Conservation (phyloP, 2,888 invertebrate genomes). For the Napeogenes sylphis region DNA sequence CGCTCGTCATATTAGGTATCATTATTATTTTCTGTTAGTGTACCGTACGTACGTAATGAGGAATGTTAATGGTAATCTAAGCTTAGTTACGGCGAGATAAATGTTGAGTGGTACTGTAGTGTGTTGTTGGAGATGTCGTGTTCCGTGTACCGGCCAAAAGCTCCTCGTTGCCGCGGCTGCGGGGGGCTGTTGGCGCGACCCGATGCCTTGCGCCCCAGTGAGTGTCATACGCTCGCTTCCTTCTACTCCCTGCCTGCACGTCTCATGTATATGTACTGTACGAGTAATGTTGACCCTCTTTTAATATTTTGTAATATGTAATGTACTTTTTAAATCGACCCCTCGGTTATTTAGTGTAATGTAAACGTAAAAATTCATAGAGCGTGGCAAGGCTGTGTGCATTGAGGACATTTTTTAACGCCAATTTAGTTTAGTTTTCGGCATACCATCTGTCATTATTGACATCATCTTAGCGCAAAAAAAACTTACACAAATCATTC, state of each 20-base stretch:
- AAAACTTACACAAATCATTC: conserved; percentile 67
- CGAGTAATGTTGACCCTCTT: conserved; percentile 71
- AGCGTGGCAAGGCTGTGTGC: conserved; percentile 86
- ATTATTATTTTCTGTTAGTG: conserved; percentile 76
- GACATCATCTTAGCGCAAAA: conserved; percentile 62
- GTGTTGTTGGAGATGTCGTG: conserved; percentile 70
- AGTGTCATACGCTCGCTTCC: conserved; percentile 51
- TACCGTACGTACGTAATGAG: conserved; percentile 64
- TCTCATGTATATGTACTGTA: conserved; percentile 65
- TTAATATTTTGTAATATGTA: conserved; percentile 72
- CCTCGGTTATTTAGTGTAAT: conserved; percentile 76
- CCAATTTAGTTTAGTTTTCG: conserved; percentile 73
- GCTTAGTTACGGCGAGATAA: conserved; percentile 73
- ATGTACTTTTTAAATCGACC: conserved; percentile 70
- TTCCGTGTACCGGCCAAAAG: conserved; percentile 59
- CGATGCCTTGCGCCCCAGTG: conserved; percentile 42
- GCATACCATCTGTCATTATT: conserved; percentile 67
- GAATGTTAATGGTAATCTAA: conserved; percentile 72
- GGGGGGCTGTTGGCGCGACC: conserved; percentile 38
- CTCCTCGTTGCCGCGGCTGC: conserved; percentile 43
- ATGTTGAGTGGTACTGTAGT: conserved; percentile 77
- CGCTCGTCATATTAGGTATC: conserved; percentile 75
- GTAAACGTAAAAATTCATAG: conserved; percentile 72
- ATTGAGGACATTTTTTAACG: conserved; percentile 78
- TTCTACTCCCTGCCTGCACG: conserved; percentile 69